Percentiles rank a stretch among this genome's conserved stretches.
Evolutionary conservation across 2,888 invertebrate species (phyloP).

Genomic region (Cynaeus angustus): DNA sequence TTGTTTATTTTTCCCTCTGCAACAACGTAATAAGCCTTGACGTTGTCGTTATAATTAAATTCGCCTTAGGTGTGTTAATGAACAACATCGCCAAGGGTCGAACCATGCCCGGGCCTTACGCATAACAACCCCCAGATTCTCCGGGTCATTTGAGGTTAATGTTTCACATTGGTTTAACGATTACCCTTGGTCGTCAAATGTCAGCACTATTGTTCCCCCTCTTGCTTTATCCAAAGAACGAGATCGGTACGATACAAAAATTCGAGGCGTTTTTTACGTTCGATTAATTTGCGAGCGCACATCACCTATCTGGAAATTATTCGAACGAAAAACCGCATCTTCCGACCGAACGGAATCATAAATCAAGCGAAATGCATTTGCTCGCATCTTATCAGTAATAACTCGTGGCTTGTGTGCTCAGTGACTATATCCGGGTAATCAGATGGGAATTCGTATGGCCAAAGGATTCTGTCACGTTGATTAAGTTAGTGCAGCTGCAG

Average conservation of each 20-base stretch:
- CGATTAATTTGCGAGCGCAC: constrained; percentile 21
- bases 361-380: constrained; percentile 16
- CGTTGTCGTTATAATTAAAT: constrained; percentile 49
- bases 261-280: constrained; percentile 16
- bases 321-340: constrained; percentile 18
- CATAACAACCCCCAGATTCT: constrained; percentile 44
- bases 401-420: constrained; percentile 9
- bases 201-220: constrained; percentile 46
- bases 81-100: constrained; percentile 47
- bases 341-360: constrained; percentile 17
- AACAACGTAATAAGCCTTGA: constrained; percentile 27
- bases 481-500: constrained; percentile 3
- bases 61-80: constrained; percentile 48
- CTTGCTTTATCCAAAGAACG: neutral
- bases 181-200: constrained; percentile 51
- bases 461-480: constrained; percentile 12
- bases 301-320: constrained; percentile 26
- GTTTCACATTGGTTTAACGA: constrained; percentile 51
- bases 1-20: neutral
- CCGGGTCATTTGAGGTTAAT: constrained; percentile 49
- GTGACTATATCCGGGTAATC: neutral
- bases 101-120: constrained; percentile 31
- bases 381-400: constrained; percentile 24
- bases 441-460: constrained; percentile 17
- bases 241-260: constrained; percentile 7